Evolutionary conservation across 2,888 invertebrate genomes (phyloP).

Genomic region (Crocallis elinguaria): DNA sequence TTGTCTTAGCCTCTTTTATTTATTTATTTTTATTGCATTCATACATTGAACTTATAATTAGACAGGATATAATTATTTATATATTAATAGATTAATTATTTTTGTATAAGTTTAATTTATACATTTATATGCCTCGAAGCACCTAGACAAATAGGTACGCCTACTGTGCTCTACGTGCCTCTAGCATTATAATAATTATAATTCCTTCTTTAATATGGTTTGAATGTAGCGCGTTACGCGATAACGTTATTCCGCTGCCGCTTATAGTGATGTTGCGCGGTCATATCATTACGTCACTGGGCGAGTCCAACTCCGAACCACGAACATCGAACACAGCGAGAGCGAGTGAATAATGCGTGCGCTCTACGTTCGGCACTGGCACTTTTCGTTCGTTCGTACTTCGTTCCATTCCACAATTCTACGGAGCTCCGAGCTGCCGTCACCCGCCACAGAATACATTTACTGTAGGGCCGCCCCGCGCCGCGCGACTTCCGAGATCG

Average conservation of each 20-base stretch:
- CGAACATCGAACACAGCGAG: slow-evolving; percentile 3
- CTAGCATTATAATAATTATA: neutral
- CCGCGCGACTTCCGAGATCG: slow-evolving; percentile 40
- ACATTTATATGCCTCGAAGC: too few species aligned
- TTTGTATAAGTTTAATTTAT: too few species aligned
- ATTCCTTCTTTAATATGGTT: neutral
- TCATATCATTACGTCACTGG: slow-evolving; percentile 46
- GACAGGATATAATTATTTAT: too few species aligned
- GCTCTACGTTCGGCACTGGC: too few species aligned
- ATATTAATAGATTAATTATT: too few species aligned
- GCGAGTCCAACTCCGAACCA: slow-evolving; percentile 24
- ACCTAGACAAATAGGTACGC: neutral
- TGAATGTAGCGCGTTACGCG: neutral
- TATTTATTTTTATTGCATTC: too few species aligned
- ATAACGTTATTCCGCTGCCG: slow-evolving; percentile 8
- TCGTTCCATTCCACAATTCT: slow-evolving; percentile 55
- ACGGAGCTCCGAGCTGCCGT: slow-evolving; percentile 37
- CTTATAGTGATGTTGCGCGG: slow-evolving; percentile 7
- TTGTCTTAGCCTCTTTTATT: too few species aligned
- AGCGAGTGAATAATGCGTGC: slow-evolving; percentile 9
- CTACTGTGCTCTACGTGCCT: neutral
- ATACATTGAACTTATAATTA: too few species aligned
- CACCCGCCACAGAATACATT: too few species aligned
- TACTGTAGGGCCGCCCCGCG: slow-evolving; percentile 27
- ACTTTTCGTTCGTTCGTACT: slow-evolving; percentile 19